These are phyloP conservation scores for Halocynthia roretzi DNA, from an alignment of 23 tunicate genomes.

Conservation along the genomic window DNA sequence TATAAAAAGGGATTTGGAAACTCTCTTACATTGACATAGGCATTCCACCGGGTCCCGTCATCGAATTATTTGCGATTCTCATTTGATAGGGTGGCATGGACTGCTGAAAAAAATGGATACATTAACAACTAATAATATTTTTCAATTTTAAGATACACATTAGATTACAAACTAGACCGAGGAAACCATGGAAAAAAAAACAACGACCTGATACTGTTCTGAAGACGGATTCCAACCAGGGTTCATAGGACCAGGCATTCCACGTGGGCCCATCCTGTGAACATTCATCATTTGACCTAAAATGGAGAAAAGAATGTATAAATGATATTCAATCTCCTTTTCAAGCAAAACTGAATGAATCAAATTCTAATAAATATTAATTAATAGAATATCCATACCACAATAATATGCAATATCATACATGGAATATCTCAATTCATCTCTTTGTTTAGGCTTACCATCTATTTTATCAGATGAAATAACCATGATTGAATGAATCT, in stretches of 20 bases:
- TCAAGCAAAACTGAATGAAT: too few species aligned
- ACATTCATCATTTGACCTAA: slow-evolving; percentile 69
- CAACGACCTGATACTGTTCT: slow-evolving; percentile 63
- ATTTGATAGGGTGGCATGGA: slow-evolving; percentile 52
- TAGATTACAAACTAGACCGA: not conserved
- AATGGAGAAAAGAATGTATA: too few species aligned
- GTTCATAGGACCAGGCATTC: slow-evolving; percentile 66
- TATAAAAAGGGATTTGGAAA: not conserved
- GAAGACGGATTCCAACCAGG: slow-evolving; percentile 46
- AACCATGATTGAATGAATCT: too few species aligned
- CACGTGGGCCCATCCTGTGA: slow-evolving; percentile 58
- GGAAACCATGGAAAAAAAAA: not conserved
- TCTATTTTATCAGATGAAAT: too few species aligned
- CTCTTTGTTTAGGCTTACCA: too few species aligned
- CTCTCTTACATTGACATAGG: slow-evolving; percentile 59
- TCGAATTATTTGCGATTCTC: slow-evolving; percentile 47
- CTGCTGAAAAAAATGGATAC: slow-evolving; percentile 4
- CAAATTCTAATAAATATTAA: too few species aligned
- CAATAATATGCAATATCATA: too few species aligned
- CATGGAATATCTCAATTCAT: too few species aligned
- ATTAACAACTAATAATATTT: not conserved
- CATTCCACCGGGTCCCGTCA: slow-evolving; percentile 71
- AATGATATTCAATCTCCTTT: too few species aligned
- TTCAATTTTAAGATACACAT: too few species aligned
- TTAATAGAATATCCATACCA: too few species aligned